phyloP scores from a whole-genome alignment of 2,888 invertebrate species.

The Lingula anatina region DNA sequence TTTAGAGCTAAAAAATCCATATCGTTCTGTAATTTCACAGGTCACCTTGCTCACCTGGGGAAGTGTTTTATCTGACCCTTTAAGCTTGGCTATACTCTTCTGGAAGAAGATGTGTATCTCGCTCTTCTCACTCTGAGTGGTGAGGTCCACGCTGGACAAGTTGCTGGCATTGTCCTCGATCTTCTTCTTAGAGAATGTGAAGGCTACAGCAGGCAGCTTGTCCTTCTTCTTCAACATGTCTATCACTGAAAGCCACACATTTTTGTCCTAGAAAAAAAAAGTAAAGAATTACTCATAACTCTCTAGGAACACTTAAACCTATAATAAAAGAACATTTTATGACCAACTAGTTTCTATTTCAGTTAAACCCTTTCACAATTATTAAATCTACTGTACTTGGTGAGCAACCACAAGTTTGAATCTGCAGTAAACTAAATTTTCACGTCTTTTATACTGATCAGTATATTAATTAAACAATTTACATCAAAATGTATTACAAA shows the following conservation, averaged over 20 bases:
- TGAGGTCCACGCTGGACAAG: conserved; percentile 64
- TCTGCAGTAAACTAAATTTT: no score
- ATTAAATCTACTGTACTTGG: no score
- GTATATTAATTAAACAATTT: no score
- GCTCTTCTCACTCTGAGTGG: conserved; percentile 76
- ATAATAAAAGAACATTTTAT: no score
- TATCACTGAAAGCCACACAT: conserved; percentile 57
- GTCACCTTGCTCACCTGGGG: conserved; percentile 81
- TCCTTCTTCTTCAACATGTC: conserved; percentile 76
- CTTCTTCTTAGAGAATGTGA: conserved; percentile 81
- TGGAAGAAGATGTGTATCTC: conserved; percentile 81
- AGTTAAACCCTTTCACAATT: no score
- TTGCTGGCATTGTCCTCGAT: conserved; percentile 68
- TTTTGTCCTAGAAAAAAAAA: conserved; percentile 61
- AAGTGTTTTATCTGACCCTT: conserved; percentile 78
- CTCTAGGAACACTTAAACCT: no score
- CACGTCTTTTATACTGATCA: no score
- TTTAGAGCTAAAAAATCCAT: no score
- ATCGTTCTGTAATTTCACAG: no score
- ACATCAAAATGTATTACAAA: no score
- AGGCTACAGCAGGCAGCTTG: conserved; percentile 88
- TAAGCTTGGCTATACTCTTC: conserved; percentile 74
- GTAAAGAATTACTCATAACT: not conserved
- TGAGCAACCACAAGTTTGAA: no score
- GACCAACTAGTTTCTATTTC: no score